Evolutionary conservation across 2,113 vertebrate genomes (phyloP).

Genomic region (Phalacrocorax aristotelis): DNA sequence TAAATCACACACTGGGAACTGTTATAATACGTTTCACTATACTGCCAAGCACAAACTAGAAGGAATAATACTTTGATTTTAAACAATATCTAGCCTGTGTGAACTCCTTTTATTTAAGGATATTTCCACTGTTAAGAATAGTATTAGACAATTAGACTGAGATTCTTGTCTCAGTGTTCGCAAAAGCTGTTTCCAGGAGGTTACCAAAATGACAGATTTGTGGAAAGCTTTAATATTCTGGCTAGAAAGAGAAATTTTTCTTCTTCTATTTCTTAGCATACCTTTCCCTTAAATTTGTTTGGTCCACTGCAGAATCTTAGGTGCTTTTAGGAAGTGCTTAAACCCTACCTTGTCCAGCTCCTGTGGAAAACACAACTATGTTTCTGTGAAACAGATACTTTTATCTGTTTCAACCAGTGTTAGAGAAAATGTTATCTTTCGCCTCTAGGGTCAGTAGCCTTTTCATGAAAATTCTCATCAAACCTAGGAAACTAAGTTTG

Average conservation of each 20-base stretch:
- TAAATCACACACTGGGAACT: not conserved
- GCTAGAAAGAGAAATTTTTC: not conserved
- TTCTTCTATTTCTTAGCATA: not conserved
- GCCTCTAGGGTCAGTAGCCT: not conserved
- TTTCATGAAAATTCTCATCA: not conserved
- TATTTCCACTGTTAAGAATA: not conserved
- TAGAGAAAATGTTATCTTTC: not conserved
- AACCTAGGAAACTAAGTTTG: not conserved
- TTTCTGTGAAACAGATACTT: not conserved
- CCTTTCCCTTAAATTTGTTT: not conserved
- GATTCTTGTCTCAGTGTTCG: not conserved
- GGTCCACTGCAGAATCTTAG: not conserved
- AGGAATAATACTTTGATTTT: constrained; percentile 4
- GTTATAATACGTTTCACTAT: not conserved
- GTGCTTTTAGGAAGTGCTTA: not conserved
- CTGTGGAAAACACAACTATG: not conserved
- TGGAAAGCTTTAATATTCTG: not conserved
- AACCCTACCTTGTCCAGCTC: not conserved
- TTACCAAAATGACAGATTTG: not conserved
- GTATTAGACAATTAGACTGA: not conserved
- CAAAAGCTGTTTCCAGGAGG: not conserved
- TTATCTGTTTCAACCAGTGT: not conserved
- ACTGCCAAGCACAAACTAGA: not conserved
- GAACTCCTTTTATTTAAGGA: not conserved
- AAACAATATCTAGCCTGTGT: not conserved